These are phyloP conservation scores for Cryptotermes secundus DNA, from an alignment of 1,140 invertebrate genomes.

Conservation along the genomic window DNA sequence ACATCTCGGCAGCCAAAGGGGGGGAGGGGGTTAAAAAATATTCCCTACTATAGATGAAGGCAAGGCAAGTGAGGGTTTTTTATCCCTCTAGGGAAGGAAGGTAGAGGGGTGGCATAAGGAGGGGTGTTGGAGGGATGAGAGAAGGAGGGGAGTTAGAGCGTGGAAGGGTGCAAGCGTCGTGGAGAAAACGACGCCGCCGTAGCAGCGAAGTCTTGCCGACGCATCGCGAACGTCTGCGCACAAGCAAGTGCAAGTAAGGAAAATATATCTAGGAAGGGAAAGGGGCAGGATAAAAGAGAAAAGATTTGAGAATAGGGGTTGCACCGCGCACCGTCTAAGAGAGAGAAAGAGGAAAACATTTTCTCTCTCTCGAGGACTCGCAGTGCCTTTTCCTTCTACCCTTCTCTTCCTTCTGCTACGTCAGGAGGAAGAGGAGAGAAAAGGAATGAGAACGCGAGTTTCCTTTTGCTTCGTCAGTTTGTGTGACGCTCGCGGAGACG, in stretches of 20 bases:
- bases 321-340: conserved; percentile 29
- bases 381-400: conserved; percentile 17
- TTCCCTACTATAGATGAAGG: conserved; percentile 22
- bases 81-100: conserved; percentile 24
- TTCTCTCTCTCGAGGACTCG: conserved; percentile 24
- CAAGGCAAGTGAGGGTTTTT: conserved; percentile 28
- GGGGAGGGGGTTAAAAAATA: conserved; percentile 12
- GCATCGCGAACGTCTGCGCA: not conserved
- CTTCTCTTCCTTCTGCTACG: not conserved
- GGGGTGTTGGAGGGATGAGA: conserved; percentile 12
- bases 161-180: conserved; percentile 25
- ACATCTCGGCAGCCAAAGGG: conserved; percentile 9
- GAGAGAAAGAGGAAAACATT: conserved; percentile 13
- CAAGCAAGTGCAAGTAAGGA: conserved; percentile 22
- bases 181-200: conserved; percentile 28
- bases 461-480: conserved; percentile 30
- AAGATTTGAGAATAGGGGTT: conserved; percentile 30
- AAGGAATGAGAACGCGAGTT: conserved; percentile 23
- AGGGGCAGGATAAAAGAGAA: conserved; percentile 6
- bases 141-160: not conserved
- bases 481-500: conserved; percentile 29
- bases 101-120: conserved; percentile 21
- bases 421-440: conserved; percentile 8
- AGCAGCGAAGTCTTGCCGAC: conserved; percentile 11
- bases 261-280: conserved; percentile 22